Evolutionary conservation across 2,113 vertebrate genomes (phyloP).

Genomic region (Malurus alboscapulatus): DNA sequence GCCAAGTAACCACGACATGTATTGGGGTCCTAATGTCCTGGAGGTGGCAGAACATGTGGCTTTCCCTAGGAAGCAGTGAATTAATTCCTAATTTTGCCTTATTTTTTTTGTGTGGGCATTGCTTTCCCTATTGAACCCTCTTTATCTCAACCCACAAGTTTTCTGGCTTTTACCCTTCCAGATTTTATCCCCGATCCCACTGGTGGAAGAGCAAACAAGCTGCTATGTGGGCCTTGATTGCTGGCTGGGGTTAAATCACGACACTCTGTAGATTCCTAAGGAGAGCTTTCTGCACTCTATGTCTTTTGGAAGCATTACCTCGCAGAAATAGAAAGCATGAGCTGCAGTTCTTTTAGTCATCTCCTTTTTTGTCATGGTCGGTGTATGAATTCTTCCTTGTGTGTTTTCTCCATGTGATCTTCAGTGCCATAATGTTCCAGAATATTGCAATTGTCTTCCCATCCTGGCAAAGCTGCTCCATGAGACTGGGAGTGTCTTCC

Average conservation of each 20-base stretch:
- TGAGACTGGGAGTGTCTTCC: neutral
- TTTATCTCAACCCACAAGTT: neutral
- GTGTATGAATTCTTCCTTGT: neutral
- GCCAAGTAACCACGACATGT: neutral
- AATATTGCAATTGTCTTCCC: neutral
- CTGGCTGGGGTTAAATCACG: neutral
- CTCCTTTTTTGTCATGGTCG: neutral
- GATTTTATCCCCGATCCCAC: neutral
- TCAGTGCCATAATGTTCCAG: neutral
- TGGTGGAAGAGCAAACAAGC: rapidly evolving
- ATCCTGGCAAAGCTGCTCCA: rapidly evolving
- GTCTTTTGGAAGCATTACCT: neutral
- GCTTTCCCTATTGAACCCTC: neutral
- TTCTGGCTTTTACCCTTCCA: neutral
- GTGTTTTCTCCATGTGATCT: neutral
- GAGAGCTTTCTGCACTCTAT: neutral
- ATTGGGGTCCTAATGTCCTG: neutral
- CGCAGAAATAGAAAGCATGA: rapidly evolving
- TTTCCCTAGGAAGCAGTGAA: neutral
- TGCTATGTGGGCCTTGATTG: neutral
- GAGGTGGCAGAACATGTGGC: neutral
- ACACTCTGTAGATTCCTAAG: neutral
- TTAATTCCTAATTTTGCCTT: neutral
- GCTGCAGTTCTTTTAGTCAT: neutral
- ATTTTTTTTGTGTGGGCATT: neutral